phyloP scores from a whole-genome alignment of 2,888 invertebrate genomes.

The Microdon myrmicae region DNA sequence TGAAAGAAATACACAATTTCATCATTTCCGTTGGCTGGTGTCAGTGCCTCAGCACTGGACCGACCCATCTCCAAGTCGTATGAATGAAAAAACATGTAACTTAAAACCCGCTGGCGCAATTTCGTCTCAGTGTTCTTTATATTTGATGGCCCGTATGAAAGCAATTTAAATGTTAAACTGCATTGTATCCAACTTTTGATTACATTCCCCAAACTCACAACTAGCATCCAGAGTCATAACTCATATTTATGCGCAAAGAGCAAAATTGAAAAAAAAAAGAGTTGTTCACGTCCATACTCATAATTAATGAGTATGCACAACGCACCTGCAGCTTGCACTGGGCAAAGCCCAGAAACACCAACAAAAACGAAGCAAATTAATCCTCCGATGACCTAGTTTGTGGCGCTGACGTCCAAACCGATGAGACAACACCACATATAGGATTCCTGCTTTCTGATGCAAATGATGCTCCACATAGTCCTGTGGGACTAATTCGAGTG shows the following conservation, averaged over 20 bases:
- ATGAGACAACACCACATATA: slow-evolving; percentile 5
- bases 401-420: slow-evolving; percentile 24
- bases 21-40: no score
- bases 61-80: no score
- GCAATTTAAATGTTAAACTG: slow-evolving; percentile 18
- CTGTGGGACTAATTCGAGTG: slow-evolving; percentile 20
- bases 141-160: slow-evolving; percentile 5
- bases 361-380: slow-evolving; percentile 24
- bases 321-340: slow-evolving; percentile 31
- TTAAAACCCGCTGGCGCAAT: no score
- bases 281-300: slow-evolving; percentile 29
- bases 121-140: no score
- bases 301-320: slow-evolving; percentile 43
- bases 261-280: no score
- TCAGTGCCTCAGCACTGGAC: no score
- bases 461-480: slow-evolving; percentile 24
- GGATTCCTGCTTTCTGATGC: slow-evolving; percentile 23
- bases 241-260: slow-evolving; percentile 36
- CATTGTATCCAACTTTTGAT: not conserved
- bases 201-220: slow-evolving; percentile 3
- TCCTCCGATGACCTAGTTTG: slow-evolving; percentile 45
- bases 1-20: no score
- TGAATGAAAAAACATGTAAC: no score
- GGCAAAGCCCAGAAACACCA: slow-evolving; percentile 3
- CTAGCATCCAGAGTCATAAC: slow-evolving; percentile 19